A percentile compares a stretch with the other conserved stretches of the same genome.
phyloP scores from a whole-genome alignment of 2,797 vertebrate species.

The Hafferia zeledoni region DNA sequence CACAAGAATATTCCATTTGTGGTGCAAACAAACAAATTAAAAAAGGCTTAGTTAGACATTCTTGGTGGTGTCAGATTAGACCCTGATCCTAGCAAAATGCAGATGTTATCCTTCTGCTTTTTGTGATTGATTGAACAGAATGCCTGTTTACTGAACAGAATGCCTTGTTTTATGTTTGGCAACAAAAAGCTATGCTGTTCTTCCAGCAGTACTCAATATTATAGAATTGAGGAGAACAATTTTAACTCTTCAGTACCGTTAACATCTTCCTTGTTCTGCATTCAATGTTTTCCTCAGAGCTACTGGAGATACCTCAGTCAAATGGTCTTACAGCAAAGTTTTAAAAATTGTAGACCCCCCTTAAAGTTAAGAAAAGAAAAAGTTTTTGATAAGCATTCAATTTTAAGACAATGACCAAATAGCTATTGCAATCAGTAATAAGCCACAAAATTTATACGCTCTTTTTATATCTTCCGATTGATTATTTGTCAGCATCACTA shows the following conservation, averaged over 20 bases:
- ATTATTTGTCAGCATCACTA: neutral
- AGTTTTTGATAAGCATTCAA: neutral
- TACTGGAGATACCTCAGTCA: neutral
- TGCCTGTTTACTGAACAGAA: neutral
- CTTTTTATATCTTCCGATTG: neutral
- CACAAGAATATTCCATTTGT: neutral
- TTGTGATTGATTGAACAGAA: neutral
- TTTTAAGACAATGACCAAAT: neutral
- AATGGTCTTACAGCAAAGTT: neutral
- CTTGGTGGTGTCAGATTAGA: neutral
- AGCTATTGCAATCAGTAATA: neutral
- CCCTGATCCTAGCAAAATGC: neutral
- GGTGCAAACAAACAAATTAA: conserved; percentile 1
- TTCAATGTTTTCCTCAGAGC: neutral
- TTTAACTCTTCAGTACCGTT: neutral
- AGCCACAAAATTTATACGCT: neutral
- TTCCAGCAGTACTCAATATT: neutral
- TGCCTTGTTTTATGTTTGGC: neutral
- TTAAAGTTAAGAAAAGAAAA: neutral
- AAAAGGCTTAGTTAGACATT: neutral
- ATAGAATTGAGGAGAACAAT: accelerated
- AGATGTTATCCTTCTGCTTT: neutral
- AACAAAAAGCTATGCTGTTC: neutral
- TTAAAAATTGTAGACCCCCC: neutral
- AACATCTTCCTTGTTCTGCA: neutral